Evolutionary conservation across 2,888 invertebrate species (phyloP).

Genomic region (Meganola albula): DNA sequence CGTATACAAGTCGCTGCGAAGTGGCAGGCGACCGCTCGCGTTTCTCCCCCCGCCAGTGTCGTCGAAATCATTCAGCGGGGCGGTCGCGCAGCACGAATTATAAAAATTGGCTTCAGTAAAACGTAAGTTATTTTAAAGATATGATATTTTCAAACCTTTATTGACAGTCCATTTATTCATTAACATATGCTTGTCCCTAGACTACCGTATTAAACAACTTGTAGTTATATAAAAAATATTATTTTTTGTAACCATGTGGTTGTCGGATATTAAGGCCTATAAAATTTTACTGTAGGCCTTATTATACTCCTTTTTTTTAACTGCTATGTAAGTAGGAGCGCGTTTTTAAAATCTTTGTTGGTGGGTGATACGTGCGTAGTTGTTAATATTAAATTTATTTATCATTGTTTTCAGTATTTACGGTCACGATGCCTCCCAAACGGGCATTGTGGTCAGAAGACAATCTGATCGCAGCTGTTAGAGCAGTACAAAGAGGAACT

Average conservation of each 20-base stretch:
- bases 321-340: neutral
- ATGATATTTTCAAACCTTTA: constrained; percentile 9
- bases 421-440: constrained; percentile 19
- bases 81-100: constrained; percentile 9
- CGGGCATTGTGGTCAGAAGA: constrained; percentile 25
- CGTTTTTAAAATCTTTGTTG: constrained; percentile 6
- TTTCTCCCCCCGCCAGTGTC: constrained; percentile 3
- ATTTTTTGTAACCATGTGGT: constrained; percentile 5
- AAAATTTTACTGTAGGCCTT: constrained; percentile 15
- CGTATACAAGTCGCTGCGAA: constrained; percentile 7
- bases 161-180: constrained; percentile 9
- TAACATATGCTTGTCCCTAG: constrained; percentile 10
- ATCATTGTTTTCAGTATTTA: constrained; percentile 9
- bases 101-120: constrained; percentile 9
- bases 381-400: neutral
- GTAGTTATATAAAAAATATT: neutral
- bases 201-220: constrained; percentile 3
- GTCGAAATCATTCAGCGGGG: constrained; percentile 3
- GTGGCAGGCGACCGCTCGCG: constrained; percentile 1
- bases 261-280: constrained; percentile 14
- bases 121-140: constrained; percentile 13
- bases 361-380: neutral
- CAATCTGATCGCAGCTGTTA: constrained; percentile 18
- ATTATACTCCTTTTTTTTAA: constrained; percentile 11
- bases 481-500: constrained; percentile 22